Conservation (phyloP, 2,888 invertebrate species). For the Argyra leucocephala region DNA sequence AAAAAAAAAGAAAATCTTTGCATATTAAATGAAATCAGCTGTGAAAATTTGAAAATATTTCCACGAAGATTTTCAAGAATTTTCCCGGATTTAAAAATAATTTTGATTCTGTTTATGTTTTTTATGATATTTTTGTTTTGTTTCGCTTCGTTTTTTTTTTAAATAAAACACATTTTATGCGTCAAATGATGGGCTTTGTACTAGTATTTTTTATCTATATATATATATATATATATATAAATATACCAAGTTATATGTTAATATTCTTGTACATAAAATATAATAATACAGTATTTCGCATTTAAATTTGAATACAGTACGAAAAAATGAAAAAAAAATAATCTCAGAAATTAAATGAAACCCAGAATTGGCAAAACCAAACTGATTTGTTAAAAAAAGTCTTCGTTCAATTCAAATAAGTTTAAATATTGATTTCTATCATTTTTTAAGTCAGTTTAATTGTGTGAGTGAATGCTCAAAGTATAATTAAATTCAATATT, state of each 20-base stretch:
- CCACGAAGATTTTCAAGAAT: conserved; percentile 41
- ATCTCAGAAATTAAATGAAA: no score
- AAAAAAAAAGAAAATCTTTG: conserved; percentile 24
- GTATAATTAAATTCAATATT: no score
- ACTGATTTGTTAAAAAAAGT: no score
- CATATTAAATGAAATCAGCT: conserved; percentile 40
- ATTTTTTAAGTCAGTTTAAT: no score
- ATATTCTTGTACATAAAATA: not conserved
- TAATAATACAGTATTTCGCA: no score
- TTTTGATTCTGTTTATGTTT: conserved; percentile 16
- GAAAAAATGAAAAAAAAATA: no score
- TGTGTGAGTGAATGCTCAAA: no score
- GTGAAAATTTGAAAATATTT: conserved; percentile 44
- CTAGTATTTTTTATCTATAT: not conserved
- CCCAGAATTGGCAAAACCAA: no score
- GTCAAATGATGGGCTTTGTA: not conserved
- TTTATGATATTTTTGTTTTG: no score
- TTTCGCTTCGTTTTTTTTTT: not conserved
- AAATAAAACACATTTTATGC: not conserved
- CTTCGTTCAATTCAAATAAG: no score
- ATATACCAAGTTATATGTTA: not conserved
- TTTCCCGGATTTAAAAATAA: conserved; percentile 9
- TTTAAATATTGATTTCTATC: no score
- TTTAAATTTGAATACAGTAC: no score
- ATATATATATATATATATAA: not conserved